Evolutionary conservation across 2,113 vertebrate species (phyloP), one percentile per base, ranked within the genome.

Genomic region (Notothenia coriiceps): DNA sequence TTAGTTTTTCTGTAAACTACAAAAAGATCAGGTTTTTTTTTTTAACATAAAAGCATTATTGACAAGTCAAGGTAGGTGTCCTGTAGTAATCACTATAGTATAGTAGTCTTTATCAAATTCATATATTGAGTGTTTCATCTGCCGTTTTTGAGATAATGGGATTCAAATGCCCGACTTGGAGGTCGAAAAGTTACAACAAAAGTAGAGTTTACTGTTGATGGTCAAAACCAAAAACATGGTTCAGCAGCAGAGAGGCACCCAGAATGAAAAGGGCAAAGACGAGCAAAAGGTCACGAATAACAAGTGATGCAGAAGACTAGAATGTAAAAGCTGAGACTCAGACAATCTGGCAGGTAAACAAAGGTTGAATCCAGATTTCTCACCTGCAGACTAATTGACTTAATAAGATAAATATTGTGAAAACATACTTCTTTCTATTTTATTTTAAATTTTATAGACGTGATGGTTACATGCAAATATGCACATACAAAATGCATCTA

Each of bases 221-320:
- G 33, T 44, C 14, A 29, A 70, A 65, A 55, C 17, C 29, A 64
- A 59, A 13, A 17, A 10, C 56, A 18, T 0, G 17, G 11, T 33
- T 62, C 25, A 55, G 51, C 44, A 25, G 2, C 46, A 68, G 57
- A 49, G 52, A 11, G 33, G 55, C 9, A 54, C 10, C 14, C 10
- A 1, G 61, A 60, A 46, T 22, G 25, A n/a, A 82, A 77, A 84
- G 70, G 81, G 44, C 65, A 64, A 25, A 70, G 70, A 54, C 35
- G 2, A 1, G 11, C 25, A 8, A 74, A 83, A 74, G 82, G 70
- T 64, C 70, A 68, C 5, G 35, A 40, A 40, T 13, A 7, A 40
- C 6, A 3, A 57, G 50, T 6, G 76, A 47, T 22, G 10, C 59
- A 33, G 54, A 69, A 25, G 1, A n/a, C 55, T 14, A 18, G 56